These are phyloP conservation scores for Tribolium castaneum DNA, from an alignment of 1,140 invertebrate genomes.

Conservation along the genomic window DNA sequence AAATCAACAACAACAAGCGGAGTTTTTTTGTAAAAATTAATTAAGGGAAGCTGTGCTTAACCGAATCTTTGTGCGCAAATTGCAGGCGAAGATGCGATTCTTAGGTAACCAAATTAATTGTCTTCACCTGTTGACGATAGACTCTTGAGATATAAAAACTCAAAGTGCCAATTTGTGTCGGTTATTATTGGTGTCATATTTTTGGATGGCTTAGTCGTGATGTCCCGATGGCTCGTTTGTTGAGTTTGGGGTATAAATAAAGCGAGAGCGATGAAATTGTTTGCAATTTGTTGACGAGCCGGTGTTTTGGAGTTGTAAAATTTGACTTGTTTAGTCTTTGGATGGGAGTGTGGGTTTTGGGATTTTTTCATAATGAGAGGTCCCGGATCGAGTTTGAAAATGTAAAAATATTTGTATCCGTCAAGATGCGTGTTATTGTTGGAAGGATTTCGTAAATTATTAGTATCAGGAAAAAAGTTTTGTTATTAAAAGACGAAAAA, in stretches of 20 bases:
- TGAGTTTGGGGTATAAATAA: conserved; percentile 2
- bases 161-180: conserved; percentile 24
- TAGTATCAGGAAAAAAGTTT: conserved; percentile 27
- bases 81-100: neutral
- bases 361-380: neutral
- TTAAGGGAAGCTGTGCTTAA: too few species aligned
- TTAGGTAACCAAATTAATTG: conserved; percentile 31
- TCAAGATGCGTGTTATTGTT: conserved; percentile 24
- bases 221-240: neutral
- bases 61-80: neutral
- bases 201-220: neutral
- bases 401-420: conserved; percentile 31
- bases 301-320: neutral
- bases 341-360: neutral
- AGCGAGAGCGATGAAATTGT: neutral
- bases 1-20: neutral
- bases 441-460: conserved; percentile 28
- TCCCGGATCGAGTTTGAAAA: neutral
- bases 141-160: conserved; percentile 22
- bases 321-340: conserved; percentile 18
- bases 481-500: conserved; percentile 27
- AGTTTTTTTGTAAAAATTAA: neutral
- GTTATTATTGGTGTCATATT: conserved; percentile 31
- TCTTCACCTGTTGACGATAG: conserved; percentile 27
- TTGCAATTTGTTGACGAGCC: neutral